Conservation (phyloP, 2,797 vertebrate species). For the Eidolon dupreanum region DNA sequence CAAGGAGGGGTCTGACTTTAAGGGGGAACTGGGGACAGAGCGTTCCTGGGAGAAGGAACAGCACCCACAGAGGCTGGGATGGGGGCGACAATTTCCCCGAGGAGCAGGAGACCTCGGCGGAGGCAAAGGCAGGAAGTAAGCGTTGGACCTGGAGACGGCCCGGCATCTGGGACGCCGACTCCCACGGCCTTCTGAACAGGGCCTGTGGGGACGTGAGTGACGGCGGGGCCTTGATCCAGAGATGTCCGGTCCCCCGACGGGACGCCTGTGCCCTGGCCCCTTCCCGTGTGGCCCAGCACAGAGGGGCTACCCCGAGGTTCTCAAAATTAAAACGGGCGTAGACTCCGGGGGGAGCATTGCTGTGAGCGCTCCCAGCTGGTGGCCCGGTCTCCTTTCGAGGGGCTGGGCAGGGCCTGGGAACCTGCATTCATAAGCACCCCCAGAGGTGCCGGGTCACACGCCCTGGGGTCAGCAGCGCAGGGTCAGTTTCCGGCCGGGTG, state of each 20-base stretch:
- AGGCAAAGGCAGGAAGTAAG: neutral
- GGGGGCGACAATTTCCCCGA: rapidly evolving
- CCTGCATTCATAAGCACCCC: neutral
- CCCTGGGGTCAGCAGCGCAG: neutral
- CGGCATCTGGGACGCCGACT: too few relatives aligned
- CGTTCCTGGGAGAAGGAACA: rapidly evolving
- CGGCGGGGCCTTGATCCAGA: rapidly evolving
- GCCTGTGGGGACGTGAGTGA: rapidly evolving
- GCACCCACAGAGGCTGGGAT: rapidly evolving
- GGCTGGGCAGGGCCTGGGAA: neutral
- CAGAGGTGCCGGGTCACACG: too few relatives aligned
- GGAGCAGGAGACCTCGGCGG: rapidly evolving
- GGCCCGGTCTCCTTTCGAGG: neutral
- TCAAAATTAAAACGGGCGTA: neutral
- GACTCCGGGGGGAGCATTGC: too few relatives aligned
- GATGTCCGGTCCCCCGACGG: rapidly evolving
- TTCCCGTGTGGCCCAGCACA: rapidly evolving
- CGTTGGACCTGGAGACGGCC: too few relatives aligned
- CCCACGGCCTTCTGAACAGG: rapidly evolving
- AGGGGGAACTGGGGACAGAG: neutral
- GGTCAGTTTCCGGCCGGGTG: neutral
- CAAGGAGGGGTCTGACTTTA: rapidly evolving
- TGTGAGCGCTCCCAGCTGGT: rapidly evolving
- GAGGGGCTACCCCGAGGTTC: neutral
- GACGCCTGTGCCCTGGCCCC: rapidly evolving